Base-by-base conservation (phyloP, 2,888 invertebrate species). In the Dromius quadrimaculatus region DNA sequence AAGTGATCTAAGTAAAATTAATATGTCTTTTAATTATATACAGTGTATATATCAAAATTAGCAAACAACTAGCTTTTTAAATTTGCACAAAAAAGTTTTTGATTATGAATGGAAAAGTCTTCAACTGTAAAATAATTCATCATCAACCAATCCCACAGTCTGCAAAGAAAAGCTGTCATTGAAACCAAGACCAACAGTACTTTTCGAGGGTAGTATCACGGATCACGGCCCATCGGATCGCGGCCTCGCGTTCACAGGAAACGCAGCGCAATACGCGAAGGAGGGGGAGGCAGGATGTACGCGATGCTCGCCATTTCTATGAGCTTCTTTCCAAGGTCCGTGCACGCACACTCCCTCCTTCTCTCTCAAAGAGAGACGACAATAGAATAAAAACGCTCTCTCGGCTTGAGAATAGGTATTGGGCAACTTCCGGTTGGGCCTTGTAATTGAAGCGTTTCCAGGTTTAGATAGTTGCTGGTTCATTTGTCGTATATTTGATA, bases 391-490 rank as follows among this genome's bases (percentile, higher is more conserved):
- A 63, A 63, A 63, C 45, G 63, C 23, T 54, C 50, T 50, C 11
- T 23, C 28, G 11, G 28, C 28, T 28, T 54, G 32, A 64, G 47
- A 45, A 64, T 62, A 65, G 38, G 65, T 50, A 65, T 65, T 65
- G 50, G 38, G 65, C 65, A 65, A 65, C 65, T 65, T 65, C 65
- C 65, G 65, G 65, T 65, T 20, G 15, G 50, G 28, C 28, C 23
- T 20, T 47, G 47, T 54, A 54, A 54, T 54, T 54, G 50, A 54
- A 54, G 50, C 50, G 50, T 54, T 54, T 54, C 50, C 50, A 54
- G 50, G 50, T 54, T 54, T 54, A 54, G 50, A 54, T 28, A 28
- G 50, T 54, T 54, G 50, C 28, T 54, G 50, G 50, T 54, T 54
- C 50, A 54, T 54, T 54, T 54, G 47, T 47, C 47, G 23, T 47